Conservation (phyloP, 2,888 invertebrate genomes). For the Protonemura montana region DNA sequence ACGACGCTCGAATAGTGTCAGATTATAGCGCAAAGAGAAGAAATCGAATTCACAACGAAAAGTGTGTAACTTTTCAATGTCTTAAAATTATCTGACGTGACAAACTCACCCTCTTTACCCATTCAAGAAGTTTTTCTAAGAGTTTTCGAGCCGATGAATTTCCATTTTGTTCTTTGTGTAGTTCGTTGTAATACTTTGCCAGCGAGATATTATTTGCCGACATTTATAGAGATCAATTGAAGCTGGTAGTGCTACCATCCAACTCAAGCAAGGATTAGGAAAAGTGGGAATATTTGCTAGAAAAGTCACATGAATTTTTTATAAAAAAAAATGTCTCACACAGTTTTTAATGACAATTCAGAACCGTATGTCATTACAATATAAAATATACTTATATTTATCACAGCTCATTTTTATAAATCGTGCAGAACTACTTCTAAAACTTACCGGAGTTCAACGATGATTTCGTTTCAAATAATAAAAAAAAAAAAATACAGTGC, state of each 20-base stretch:
- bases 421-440: not conserved
- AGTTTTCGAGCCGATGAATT: not conserved
- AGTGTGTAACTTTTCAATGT: not conserved
- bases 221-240: too few species aligned
- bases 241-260: too few species aligned
- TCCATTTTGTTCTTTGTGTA: not conserved
- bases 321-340: not conserved
- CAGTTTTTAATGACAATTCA: not conserved
- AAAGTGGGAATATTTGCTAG: too few species aligned
- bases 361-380: not conserved
- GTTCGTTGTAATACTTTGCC: too few species aligned
- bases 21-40: not conserved
- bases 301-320: not conserved
- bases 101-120: not conserved
- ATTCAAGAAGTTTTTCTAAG: not conserved
- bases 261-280: too few species aligned
- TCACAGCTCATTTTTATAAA: conserved; percentile 24
- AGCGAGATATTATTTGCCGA: too few species aligned
- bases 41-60: not conserved
- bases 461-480: not conserved
- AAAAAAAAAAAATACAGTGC: not conserved
- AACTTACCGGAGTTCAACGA: not conserved
- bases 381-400: not conserved
- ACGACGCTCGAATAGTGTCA: not conserved
- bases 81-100: not conserved